These are phyloP conservation scores for Dysidea cf. avara DNA, from an alignment of 37 sponge, comb jelly and placozoan genomes.

Conservation along the genomic window DNA sequence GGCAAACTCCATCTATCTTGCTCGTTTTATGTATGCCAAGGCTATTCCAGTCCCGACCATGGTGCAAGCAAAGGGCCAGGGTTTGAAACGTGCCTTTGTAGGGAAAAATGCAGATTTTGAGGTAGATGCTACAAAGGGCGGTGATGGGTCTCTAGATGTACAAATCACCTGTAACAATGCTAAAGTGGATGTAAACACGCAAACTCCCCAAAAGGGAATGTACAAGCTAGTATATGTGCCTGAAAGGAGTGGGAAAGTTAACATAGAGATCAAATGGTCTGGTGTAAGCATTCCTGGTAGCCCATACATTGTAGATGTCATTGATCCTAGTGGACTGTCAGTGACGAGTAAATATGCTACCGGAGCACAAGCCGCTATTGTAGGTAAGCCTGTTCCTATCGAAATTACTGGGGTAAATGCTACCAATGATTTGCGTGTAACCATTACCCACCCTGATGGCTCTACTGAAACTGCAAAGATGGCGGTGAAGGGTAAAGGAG, in stretches of 20 bases:
- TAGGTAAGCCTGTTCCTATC: constrained; percentile 43
- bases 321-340: constrained; percentile 50
- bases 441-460: constrained; percentile 47
- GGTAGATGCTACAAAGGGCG: constrained; percentile 56
- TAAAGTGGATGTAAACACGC: constrained; percentile 9
- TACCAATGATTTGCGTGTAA: constrained; percentile 35
- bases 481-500: constrained; percentile 21
- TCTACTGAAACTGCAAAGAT: constrained; percentile 24
- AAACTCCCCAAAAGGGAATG: constrained; percentile 22
- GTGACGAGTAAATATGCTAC: constrained; percentile 46
- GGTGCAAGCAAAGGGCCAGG: constrained; percentile 35
- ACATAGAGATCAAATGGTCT: constrained; percentile 64
- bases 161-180: constrained; percentile 2
- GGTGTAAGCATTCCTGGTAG: constrained; percentile 51
- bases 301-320: constrained; percentile 47
- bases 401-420: constrained; percentile 31
- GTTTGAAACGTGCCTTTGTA: constrained; percentile 55
- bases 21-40: constrained; percentile 69
- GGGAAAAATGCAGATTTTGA: constrained; percentile 55
- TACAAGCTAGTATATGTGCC: constrained; percentile 66
- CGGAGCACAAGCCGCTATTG: constrained; percentile 39
- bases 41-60: constrained; percentile 27
- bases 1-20: constrained; percentile 66
- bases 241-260: constrained; percentile 28
- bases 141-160: constrained; percentile 60